Base-by-base conservation (phyloP, 2,113 vertebrate species). In the Scopus umbretta region DNA sequence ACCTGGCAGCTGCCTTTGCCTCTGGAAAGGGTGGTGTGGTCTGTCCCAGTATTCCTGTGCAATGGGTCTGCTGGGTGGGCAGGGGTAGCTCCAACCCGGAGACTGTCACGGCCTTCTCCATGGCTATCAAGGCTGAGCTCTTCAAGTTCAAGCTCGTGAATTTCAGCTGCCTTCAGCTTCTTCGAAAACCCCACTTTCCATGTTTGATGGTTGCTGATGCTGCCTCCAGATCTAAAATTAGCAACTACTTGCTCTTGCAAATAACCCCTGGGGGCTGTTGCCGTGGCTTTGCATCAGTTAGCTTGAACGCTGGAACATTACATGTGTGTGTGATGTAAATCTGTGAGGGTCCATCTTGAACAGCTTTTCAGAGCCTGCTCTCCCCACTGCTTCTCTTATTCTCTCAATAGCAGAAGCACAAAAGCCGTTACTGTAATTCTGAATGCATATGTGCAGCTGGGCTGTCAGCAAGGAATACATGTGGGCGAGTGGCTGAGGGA, bases 401-500 rank as follows among this genome's bases (percentile, higher is more conserved):
- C 59, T 59, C 78, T 81, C 87, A 63, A 38, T 52, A 40, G 84
- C 25, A 78, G 88, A 85, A 61, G 73, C 76, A 80, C 58, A 75
- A 88, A 92, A 71, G 61, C 53, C 1, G 2, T 36, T 75, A 5
- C 45, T 78, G 78, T 75, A 68, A 67, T 52, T 92, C 67, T n/a
- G 82, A 89, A 87, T 50, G 87, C 75, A 19, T 79, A 13, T 3
- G 58, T 81, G 66, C 78, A 83, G 80, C 63, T 80, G 81, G 92
- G 93, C 85, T 96, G 82, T 83, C 86, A 97, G 78, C 34, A 56
- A 94, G 92, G 79, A 93, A 26, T 38, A 23, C 29, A 49, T 49
- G 88, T 95, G 89, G 94, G 91, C 11, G 55, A 84, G 71, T 23
- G 56, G 73, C 68, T 91, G 91, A 75, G 71, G 87, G 84, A 94